phyloP scores from a whole-genome alignment of 1,140 invertebrate species.

The Drosophila gunungcola region DNA sequence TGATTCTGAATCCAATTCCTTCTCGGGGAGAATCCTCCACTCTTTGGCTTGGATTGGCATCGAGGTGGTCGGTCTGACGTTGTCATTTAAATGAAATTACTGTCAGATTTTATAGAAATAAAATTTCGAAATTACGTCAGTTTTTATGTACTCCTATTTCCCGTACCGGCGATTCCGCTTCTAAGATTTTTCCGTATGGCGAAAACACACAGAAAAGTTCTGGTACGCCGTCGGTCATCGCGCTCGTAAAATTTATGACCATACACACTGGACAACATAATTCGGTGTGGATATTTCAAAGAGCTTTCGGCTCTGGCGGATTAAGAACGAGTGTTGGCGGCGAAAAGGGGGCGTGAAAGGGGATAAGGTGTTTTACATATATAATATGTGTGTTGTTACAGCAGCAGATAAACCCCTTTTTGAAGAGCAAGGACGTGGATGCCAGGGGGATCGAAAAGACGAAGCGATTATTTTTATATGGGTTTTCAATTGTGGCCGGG shows the following conservation, averaged over 20 bases:
- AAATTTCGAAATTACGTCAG: conserved; percentile 75
- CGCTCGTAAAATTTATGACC: conserved; percentile 71
- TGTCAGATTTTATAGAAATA: conserved; percentile 81
- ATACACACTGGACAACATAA: conserved; percentile 72
- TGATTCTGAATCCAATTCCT: conserved; percentile 9
- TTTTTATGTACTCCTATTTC: conserved; percentile 71
- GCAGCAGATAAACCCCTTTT: conserved; percentile 8
- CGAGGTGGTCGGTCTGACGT: conserved; percentile 29
- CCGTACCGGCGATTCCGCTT: conserved; percentile 1
- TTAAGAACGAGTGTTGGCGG: conserved; percentile 42
- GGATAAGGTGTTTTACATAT: conserved; percentile 31
- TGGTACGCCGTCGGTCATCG: conserved; percentile 15
- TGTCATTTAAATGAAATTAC: conserved; percentile 83
- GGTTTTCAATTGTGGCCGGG: conserved; percentile 18
- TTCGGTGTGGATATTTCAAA: conserved; percentile 56
- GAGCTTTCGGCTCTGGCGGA: conserved; percentile 40
- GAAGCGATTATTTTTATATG: conserved; percentile 7
- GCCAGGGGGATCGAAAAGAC: not conserved
- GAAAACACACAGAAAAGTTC: conserved; percentile 9
- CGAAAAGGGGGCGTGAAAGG: conserved; percentile 18
- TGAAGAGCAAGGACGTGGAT: not conserved
- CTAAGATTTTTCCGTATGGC: conserved; percentile 18
- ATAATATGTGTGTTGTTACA: conserved; percentile 19
- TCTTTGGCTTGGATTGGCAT: not conserved
- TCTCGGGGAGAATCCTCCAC: not conserved